Conservation (phyloP, 2,113 vertebrate species). For the Copsychus sechellarum region DNA sequence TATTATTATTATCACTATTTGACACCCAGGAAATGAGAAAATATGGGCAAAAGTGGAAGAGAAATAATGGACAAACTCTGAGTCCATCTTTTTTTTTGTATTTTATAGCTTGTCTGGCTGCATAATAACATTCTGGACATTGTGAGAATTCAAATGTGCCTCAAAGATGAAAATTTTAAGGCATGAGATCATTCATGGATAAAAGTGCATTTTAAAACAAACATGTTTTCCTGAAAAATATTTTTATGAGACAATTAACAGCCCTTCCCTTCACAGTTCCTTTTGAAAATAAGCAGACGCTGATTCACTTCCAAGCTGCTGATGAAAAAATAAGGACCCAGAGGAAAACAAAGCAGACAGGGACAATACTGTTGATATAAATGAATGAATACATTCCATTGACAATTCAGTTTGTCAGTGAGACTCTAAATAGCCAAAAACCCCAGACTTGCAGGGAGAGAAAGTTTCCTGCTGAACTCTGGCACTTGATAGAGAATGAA, state of each 20-base stretch:
- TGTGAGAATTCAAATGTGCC: not conserved
- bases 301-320: conserved; percentile 48
- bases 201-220: conserved; percentile 35
- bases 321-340: conserved; percentile 36
- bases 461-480: conserved; percentile 22
- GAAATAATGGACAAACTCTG: not conserved
- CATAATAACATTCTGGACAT: not conserved
- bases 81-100: not conserved
- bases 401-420: conserved; percentile 40
- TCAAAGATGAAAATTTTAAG: conserved; percentile 7
- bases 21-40: not conserved
- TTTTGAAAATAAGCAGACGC: conserved; percentile 58
- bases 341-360: conserved; percentile 62
- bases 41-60: not conserved
- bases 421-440: conserved; percentile 24
- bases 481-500: not conserved
- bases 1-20: not conserved
- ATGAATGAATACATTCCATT: conserved; percentile 51
- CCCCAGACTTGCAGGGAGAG: not conserved
- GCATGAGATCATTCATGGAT: not conserved
- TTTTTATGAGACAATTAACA: conserved; percentile 36
- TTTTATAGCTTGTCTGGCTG: not conserved
- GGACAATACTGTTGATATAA: conserved; percentile 57
- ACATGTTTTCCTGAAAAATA: conserved; percentile 18
- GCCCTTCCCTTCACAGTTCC: conserved; percentile 33